Base-by-base conservation (phyloP, 37 sponge, comb jelly and placozoan genomes). In the Aphrocallistes beatrix region DNA sequence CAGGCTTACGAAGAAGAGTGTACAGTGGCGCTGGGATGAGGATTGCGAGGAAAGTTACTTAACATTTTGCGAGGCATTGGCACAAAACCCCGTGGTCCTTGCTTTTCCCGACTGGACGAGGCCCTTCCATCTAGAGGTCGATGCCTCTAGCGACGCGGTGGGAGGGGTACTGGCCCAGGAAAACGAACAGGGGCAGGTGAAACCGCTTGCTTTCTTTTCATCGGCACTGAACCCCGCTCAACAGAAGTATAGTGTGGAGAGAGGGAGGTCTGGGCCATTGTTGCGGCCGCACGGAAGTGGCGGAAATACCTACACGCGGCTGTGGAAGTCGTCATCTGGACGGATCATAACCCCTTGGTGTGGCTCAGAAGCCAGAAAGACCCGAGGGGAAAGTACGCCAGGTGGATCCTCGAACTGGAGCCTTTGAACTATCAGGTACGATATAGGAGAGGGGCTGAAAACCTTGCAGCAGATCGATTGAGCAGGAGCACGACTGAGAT, bases 361-460 rank as follows among this genome's bases (percentile, higher is more conserved):
- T 90, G 81, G 38, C 36, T 90, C 9, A 28, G 51, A 16, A 87
- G 36, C 8, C 84, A 88, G 51, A 88, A 86, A 88, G 85, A 86
- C 21, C 88, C 85, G 28, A 19, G 75, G 3, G 28, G n/a, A 8
- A 60, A 19, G 3, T 60, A 32, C 75, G 75, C 75, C 3, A 60
- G 75, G 75, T 60, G 75, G 75, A 3, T 60, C 17, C 8, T 60
- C 6, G 75, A 60, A 28, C 75, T 60, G 21, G 75, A 60, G n/a
- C 28, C 10, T 3, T 28, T 3, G 25, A 30, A 60, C 17, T 60
- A 60, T 13, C 8, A 8, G 34, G n/a, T 60, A 19, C 3, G 10
- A 19, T 13, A 60, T 13, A 19, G 21, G n/a, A 60, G n/a, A 13
- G 8, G 75, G 3, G 34, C 1, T 19, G 75, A 60, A 13, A 60